Percentiles rank a stretch among this genome's conserved stretches.
phyloP scores from a whole-genome alignment of 2,888 invertebrate genomes.

The Synanthedon andrenaeformis region DNA sequence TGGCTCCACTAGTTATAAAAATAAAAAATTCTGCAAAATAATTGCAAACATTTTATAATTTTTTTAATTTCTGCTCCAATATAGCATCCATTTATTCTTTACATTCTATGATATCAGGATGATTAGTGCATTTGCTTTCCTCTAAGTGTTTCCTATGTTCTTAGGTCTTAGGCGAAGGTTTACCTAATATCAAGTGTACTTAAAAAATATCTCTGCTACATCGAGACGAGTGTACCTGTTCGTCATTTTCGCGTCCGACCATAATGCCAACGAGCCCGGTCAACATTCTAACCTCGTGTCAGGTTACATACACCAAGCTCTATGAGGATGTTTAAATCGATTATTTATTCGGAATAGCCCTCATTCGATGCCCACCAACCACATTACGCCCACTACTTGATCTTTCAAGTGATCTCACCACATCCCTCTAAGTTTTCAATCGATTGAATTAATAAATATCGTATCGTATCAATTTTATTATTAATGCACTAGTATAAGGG shows the following conservation, averaged over 20 bases:
- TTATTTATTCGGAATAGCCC: constrained; percentile 47
- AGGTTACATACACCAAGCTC: constrained; percentile 31
- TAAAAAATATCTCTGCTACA: too few relatives aligned
- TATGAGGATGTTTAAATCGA: constrained; percentile 46
- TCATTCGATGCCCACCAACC: constrained; percentile 33
- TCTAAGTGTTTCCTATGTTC: too few relatives aligned
- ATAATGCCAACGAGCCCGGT: constrained; percentile 3
- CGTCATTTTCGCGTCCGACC: constrained; percentile 36
- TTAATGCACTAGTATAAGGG: too few relatives aligned
- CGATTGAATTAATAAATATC: background rate
- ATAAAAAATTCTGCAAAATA: too few relatives aligned
- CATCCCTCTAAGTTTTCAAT: constrained; percentile 35
- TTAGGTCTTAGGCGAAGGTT: too few relatives aligned
- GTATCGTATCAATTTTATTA: background rate
- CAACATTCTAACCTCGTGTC: constrained; percentile 30
- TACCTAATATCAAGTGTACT: too few relatives aligned
- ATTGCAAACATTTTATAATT: too few relatives aligned
- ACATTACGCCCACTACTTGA: constrained; percentile 45
- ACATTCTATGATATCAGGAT: too few relatives aligned
- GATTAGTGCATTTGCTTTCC: too few relatives aligned
- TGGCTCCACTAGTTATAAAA: too few relatives aligned
- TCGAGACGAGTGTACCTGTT: constrained; percentile 21
- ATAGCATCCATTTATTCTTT: too few relatives aligned
- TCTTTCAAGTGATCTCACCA: constrained; percentile 20
- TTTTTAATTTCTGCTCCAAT: too few relatives aligned